A percentile compares a stretch with the other conserved stretches of the same genome.
Evolutionary conservation across 2,797 vertebrate genomes (phyloP).

Genomic region (Clarias laeviceps): DNA sequence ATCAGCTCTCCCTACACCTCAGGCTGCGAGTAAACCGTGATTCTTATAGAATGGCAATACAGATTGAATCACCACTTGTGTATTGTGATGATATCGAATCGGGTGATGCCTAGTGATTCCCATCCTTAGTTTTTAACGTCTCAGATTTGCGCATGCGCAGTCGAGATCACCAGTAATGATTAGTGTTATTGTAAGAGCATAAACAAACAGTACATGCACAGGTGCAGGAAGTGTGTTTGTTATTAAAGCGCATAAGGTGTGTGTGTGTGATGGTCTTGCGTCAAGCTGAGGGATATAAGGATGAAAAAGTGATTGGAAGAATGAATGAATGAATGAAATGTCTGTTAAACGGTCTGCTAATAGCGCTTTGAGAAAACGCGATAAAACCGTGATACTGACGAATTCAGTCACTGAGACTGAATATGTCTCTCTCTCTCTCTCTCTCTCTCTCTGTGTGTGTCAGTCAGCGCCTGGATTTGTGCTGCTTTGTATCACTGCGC

Average conservation of each 20-base stretch:
- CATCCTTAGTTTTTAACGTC: background rate
- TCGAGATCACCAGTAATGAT: background rate
- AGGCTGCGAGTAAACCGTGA: too few species aligned
- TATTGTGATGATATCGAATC: too few species aligned
- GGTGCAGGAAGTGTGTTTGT: background rate
- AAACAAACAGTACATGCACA: background rate
- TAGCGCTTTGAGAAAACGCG: background rate
- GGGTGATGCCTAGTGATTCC: too few species aligned
- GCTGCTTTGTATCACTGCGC: background rate
- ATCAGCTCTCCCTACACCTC: too few species aligned
- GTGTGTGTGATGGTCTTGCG: background rate
- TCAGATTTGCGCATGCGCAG: background rate
- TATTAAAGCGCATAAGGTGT: background rate
- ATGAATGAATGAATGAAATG: constrained; percentile 65
- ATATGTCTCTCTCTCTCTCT: too few species aligned
- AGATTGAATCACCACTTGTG: too few species aligned
- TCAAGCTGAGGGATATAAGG: background rate
- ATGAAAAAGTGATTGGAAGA: background rate
- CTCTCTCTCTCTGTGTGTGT: too few species aligned
- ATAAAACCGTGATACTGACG: background rate
- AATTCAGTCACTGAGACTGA: background rate
- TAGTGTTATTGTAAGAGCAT: background rate
- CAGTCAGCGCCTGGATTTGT: background rate
- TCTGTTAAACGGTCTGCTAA: background rate
- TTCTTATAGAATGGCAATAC: too few species aligned